A percentile compares a stretch with the other conserved stretches of the same genome.
Evolutionary conservation across 2,888 invertebrate genomes (phyloP).

Genomic region (Trachelus troglodyta): DNA sequence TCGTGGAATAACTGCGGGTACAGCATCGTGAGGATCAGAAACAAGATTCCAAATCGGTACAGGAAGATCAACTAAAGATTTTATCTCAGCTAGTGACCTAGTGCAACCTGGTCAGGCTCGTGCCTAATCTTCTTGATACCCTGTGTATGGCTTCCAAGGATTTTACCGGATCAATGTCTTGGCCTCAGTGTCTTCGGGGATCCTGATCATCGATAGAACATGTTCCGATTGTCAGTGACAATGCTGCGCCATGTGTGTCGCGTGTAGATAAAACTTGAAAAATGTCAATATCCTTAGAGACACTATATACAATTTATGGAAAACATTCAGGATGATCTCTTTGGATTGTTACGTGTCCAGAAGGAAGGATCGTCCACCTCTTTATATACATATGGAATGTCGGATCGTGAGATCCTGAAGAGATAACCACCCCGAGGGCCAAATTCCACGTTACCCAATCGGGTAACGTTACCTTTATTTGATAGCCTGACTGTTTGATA

Average conservation of each 20-base stretch:
- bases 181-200: not conserved
- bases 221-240: not conserved
- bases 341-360: not conserved
- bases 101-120: not conserved
- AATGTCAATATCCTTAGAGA: not conserved
- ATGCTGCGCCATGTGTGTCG: not conserved
- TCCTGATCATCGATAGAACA: not conserved
- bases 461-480: conserved; percentile 42
- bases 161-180: conserved; percentile 38
- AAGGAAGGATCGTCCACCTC: not conserved
- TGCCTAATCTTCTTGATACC: conserved; percentile 45
- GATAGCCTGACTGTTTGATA: conserved; percentile 50
- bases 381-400: conserved; percentile 25
- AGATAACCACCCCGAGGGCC: conserved; percentile 54
- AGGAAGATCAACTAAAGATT: not conserved
- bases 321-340: not conserved
- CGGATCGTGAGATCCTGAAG: conserved; percentile 41
- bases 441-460: conserved; percentile 50
- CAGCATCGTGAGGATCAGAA: not conserved
- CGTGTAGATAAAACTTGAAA: not conserved
- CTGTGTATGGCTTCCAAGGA: conserved; percentile 37
- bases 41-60: not conserved
- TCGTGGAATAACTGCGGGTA: not conserved
- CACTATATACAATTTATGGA: not conserved
- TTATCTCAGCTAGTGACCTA: not conserved